phyloP scores from a whole-genome alignment of 1,140 invertebrate species.

The Manduca sexta region DNA sequence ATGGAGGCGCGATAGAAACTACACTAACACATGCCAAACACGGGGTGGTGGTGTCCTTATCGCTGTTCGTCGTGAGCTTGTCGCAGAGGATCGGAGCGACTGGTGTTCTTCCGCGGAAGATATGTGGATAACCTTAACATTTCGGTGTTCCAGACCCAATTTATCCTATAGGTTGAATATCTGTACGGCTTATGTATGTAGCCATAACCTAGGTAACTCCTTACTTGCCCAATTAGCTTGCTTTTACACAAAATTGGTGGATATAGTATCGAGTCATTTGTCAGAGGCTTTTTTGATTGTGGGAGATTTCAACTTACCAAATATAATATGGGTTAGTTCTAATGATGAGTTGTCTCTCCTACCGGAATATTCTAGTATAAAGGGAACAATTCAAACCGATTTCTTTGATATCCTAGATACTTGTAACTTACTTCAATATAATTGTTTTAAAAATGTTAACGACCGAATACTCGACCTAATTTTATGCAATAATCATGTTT shows the following conservation, averaged over 20 bases:
- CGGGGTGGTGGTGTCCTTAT: conserved; percentile 23
- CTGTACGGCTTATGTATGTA: conserved; percentile 14
- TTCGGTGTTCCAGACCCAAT: conserved; percentile 6
- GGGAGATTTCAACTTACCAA: conserved; percentile 17
- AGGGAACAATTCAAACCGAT: no score
- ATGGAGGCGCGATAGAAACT: conserved; percentile 24
- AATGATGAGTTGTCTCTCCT: no score
- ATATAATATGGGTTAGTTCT: conserved; percentile 5
- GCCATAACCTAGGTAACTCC: conserved; percentile 14
- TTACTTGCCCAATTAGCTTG: conserved; percentile 9
- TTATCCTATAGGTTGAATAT: conserved; percentile 11
- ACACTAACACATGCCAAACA: conserved; percentile 9
- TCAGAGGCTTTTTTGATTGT: conserved; percentile 12
- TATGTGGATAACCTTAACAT: conserved; percentile 12
- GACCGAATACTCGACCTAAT: conserved; percentile 11
- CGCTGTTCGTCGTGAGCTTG: conserved; percentile 14
- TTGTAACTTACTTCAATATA: neutral
- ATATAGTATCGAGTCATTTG: conserved; percentile 3
- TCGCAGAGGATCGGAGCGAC: neutral
- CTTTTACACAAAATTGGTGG: conserved; percentile 11
- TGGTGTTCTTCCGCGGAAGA: conserved; percentile 22
- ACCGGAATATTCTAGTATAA: no score
- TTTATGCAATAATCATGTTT: conserved; percentile 9
- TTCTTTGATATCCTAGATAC: no score
- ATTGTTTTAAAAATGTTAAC: conserved; percentile 2